phyloP scores from a whole-genome alignment of 2,113 vertebrate species.

The Excalfactoria chinensis region DNA sequence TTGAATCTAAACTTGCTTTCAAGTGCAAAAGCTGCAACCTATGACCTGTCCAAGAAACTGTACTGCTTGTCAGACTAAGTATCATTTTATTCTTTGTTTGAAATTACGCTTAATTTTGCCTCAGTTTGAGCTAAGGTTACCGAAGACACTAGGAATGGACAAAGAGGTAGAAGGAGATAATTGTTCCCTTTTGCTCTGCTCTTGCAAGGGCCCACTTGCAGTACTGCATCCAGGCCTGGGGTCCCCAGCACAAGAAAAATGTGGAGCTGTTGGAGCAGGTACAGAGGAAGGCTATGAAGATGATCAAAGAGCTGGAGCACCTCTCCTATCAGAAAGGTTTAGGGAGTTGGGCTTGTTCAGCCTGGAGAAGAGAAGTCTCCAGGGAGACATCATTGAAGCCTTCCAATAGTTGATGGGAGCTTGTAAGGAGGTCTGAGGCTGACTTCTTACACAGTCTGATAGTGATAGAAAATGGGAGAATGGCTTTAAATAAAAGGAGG shows the following conservation, averaged over 20 bases:
- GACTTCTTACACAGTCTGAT: background rate
- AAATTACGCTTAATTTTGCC: background rate
- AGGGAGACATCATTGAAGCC: background rate
- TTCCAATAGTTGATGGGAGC: background rate
- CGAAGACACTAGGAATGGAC: background rate
- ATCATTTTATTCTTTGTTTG: background rate
- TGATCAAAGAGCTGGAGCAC: background rate
- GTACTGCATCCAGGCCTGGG: background rate
- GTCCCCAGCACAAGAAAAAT: background rate
- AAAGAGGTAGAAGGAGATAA: background rate
- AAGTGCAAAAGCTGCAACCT: background rate
- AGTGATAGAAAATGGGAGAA: background rate
- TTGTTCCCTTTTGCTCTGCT: background rate
- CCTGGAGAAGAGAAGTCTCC: background rate
- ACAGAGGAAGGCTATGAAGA: background rate
- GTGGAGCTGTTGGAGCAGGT: background rate
- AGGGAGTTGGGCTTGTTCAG: background rate
- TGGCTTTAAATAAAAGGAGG: background rate
- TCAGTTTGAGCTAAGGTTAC: background rate
- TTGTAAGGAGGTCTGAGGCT: background rate
- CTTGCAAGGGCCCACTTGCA: background rate
- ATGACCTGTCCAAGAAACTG: background rate
- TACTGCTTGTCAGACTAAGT: accelerated
- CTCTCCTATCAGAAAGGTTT: background rate
- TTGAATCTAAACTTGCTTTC: background rate